phyloP scores from a whole-genome alignment of 2,888 invertebrate species.

The Drosophila aldrichi region DNA sequence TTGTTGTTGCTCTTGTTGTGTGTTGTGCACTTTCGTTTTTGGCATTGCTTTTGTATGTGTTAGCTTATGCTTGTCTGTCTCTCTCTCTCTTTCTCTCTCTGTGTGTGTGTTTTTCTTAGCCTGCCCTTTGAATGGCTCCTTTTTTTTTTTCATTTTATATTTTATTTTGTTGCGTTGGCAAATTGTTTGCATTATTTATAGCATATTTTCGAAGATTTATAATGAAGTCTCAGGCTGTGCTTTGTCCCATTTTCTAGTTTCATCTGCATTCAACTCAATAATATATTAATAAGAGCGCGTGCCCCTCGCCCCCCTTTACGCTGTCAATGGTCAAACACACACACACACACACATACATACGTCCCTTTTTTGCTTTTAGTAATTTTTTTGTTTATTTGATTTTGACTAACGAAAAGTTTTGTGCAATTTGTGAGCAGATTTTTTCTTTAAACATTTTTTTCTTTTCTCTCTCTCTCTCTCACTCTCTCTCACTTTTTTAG shows the following conservation, averaged over 20 bases:
- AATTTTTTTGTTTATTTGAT: not conserved
- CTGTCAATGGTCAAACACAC: conserved; percentile 32
- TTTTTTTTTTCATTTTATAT: conserved; percentile 1
- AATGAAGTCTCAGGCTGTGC: conserved; percentile 67
- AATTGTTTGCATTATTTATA: conserved; percentile 79
- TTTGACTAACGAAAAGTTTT: conserved; percentile 44
- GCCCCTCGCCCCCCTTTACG: conserved; percentile 12
- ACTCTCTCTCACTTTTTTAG: not conserved
- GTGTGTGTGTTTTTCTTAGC: conserved; percentile 27
- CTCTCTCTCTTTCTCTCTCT: not conserved
- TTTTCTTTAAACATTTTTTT: not conserved
- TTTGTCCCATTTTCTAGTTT: conserved; percentile 53
- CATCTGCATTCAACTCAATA: conserved; percentile 67
- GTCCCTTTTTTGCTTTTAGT: conserved; percentile 9
- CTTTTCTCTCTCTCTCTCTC: not conserved
- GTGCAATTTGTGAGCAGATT: conserved; percentile 8
- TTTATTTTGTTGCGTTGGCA: conserved; percentile 55
- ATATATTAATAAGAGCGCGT: conserved; percentile 73
- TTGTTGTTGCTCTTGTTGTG: conserved; percentile 26
- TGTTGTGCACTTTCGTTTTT: conserved; percentile 37
- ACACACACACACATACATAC: not conserved
- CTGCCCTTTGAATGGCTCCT: conserved; percentile 51
- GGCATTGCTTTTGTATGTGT: conserved; percentile 13
- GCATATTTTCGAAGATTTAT: conserved; percentile 81
- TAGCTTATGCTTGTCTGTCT: not conserved